Base-by-base conservation (phyloP, 2,888 invertebrate genomes). In the Phyto melanocephala region DNA sequence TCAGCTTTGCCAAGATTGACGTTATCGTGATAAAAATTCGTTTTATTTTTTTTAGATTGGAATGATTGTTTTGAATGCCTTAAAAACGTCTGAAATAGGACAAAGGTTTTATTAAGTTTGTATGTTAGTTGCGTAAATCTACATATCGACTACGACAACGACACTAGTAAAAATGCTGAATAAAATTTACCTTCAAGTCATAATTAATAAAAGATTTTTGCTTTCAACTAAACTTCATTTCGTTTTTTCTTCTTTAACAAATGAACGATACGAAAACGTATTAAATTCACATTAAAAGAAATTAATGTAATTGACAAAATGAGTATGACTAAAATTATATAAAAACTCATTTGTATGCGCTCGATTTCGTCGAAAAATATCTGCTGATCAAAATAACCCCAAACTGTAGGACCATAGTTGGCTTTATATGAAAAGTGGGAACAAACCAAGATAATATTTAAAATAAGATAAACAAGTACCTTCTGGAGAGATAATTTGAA, bases 291-390 rank as follows among this genome's bases (percentile, higher is more conserved):
- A 54, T 82, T 70, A 3, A 82, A 70, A 7, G 1, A 54, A 40
- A 79, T 56, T 17, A 82, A 2, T 13, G 60, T 35, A 1, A 20
- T 0, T 0, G 78, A 60, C 1, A 82, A 13, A 11, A 42, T 3
- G 1, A 82, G 2, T 28, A 79, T 75, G 8, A 70, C 5, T 3
- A 71, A 37, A 20, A 75, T 2, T 22, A 82, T 28, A 10, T 58
- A 8, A 33, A 67, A 71, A 75, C 47, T 79, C 10, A 1, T 47
- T 22, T 58, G 11, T 28, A 75, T 62, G 0, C 79, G 70, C 1
- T 54, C 58, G 37, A 63, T 37, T 65, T 82, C 82, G 40, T 82
- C 82, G n/a, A 60, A 75, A 65, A 82, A 82, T 82, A 82, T 79
- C 0, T 71, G 65, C 8, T 77, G 62, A 35, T 65, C 58, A 40